These are phyloP conservation scores for Aldabrachelys gigantea DNA, from an alignment of 2,113 vertebrate genomes.

Conservation along the genomic window DNA sequence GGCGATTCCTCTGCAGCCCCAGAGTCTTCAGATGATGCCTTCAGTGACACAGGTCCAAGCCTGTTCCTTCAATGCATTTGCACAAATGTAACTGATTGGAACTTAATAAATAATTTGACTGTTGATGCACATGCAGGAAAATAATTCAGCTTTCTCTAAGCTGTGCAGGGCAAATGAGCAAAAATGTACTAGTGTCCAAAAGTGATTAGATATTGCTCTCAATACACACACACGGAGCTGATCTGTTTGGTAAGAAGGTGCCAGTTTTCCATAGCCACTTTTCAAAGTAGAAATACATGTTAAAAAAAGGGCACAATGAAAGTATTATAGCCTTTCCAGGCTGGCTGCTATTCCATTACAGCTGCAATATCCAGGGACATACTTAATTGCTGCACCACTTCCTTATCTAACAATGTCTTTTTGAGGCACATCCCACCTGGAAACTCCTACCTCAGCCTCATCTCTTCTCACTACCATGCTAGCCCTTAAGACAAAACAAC, in stretches of 20 bases:
- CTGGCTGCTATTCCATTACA: not conserved
- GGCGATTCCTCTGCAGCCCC: not conserved
- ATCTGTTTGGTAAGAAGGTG: accelerated
- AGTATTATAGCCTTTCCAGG: not conserved
- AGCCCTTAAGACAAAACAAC: not conserved
- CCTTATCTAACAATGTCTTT: accelerated
- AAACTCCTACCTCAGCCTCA: not conserved
- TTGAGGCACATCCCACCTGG: not conserved
- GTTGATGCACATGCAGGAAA: not conserved
- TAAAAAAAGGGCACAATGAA: not conserved
- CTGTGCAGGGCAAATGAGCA: not conserved
- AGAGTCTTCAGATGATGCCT: not conserved
- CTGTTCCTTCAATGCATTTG: not conserved
- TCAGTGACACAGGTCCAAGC: not conserved
- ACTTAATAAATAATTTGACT: not conserved
- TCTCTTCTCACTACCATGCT: not conserved
- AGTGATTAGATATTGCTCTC: not conserved
- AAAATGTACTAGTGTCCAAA: not conserved
- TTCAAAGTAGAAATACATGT: not conserved
- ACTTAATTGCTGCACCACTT: not conserved
- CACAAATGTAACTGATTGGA: not conserved
- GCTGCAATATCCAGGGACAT: not conserved
- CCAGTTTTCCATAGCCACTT: not conserved
- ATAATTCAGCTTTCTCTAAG: not conserved
- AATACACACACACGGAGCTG: accelerated